Evolutionary conservation across 2,113 vertebrate genomes (phyloP), one percentile per base, ranked within the genome.

Genomic region (Siphamia tubifer): DNA sequence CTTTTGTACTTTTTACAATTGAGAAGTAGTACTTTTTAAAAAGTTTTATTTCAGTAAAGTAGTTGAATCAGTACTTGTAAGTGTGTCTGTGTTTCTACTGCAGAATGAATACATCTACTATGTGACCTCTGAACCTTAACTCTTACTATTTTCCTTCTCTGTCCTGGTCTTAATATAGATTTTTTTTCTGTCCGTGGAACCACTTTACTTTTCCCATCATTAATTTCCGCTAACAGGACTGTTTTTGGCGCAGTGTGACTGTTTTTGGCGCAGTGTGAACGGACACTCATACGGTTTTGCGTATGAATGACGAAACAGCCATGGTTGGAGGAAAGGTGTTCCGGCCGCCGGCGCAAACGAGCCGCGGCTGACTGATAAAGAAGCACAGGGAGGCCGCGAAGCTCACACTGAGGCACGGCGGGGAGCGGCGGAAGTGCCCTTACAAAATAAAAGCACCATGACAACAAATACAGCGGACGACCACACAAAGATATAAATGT

Each of bases 251-350:
- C 58, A 60, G 68, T 5, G 70, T 44, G 7, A 42, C 30, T 54
- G 38, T 28, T 72, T 34, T 48, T 12, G 16, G 23, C n/a, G 24
- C 58, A 60, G 68, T 5, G 70, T 44, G 7, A 42, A 17, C 49
- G 47, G 57, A 67, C 65, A 71, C 68, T 15, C 47, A 25, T 68
- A 68, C 64, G 64, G 48, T 74, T 77, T 85, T 35, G 79, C 45
- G 66, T 77, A 81, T 87, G 87, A 80, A 79, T 89, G 89, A 92
- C 83, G 86, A 89, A 74, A 87, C 73, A 80, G 86, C 78, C 79
- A 64, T 85, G 74, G 57, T 82, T 89, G 84, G 64, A 42, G 76
- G 87, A 92, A 93, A 93, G 91, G 88, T 88, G 91, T 91, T 49
- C 90, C 91, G 89, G 91, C 80, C 63, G 65, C 36, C 42, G 74